Evolutionary conservation across 2,888 invertebrate genomes (phyloP).

Genomic region (Plagiodera versicolora): DNA sequence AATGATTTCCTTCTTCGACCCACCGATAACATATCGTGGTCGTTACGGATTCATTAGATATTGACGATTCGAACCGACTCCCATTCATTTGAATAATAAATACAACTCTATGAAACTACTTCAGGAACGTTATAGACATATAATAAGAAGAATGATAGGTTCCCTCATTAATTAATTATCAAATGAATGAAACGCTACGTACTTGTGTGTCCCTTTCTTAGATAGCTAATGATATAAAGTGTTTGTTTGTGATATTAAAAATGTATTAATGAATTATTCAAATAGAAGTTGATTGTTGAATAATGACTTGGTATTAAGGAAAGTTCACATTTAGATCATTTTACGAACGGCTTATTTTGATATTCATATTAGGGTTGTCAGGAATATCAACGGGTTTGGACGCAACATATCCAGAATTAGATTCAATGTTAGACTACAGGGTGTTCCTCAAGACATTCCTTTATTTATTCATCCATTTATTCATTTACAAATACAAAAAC

Average conservation of each 20-base stretch:
- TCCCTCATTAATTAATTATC: slow-evolving; percentile 22
- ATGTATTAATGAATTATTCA: slow-evolving; percentile 35
- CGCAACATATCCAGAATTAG: too few relatives aligned
- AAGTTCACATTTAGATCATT: neutral
- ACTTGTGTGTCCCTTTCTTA: slow-evolving; percentile 23
- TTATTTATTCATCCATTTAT: too few relatives aligned
- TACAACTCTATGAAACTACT: slow-evolving; percentile 21
- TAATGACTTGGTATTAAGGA: slow-evolving; percentile 25
- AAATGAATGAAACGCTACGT: slow-evolving; percentile 21
- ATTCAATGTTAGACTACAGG: too few relatives aligned
- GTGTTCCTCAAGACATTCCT: too few relatives aligned
- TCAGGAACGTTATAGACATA: slow-evolving; percentile 24
- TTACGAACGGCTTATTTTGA: neutral
- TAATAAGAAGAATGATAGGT: slow-evolving; percentile 25
- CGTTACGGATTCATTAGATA: neutral
- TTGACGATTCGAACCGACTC: neutral
- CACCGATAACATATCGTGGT: neutral
- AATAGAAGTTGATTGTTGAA: slow-evolving; percentile 21
- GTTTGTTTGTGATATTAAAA: slow-evolving; percentile 35
- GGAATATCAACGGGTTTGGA: too few relatives aligned
- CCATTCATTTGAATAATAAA: neutral
- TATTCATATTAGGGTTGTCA: too few relatives aligned
- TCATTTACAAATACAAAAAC: too few relatives aligned
- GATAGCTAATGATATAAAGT: slow-evolving; percentile 33
- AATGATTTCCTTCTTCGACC: too few relatives aligned